Evolutionary conservation across 2,888 invertebrate genomes (phyloP).

Genomic region (Athalia cordata): DNA sequence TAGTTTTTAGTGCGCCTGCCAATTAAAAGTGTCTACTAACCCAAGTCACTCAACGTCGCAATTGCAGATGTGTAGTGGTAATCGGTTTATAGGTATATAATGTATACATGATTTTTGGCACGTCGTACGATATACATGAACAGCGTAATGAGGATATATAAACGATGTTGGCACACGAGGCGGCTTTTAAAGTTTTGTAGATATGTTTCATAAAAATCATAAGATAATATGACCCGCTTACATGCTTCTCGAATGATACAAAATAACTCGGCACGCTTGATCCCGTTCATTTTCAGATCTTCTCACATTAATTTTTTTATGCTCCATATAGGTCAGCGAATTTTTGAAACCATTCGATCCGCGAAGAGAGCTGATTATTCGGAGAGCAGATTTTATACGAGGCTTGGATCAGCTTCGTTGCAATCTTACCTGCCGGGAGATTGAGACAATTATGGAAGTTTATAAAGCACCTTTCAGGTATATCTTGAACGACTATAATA

Average conservation of each 20-base stretch:
- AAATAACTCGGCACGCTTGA: neutral
- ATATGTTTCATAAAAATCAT: no score
- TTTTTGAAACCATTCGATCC: conserved; percentile 82
- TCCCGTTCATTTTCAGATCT: neutral
- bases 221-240: no score
- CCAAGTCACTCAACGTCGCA: neutral
- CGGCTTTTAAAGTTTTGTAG: no score
- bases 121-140: neutral
- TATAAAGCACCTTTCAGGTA: conserved; percentile 68
- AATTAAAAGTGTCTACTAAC: neutral
- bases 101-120: neutral
- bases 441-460: conserved; percentile 83
- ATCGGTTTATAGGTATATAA: no score
- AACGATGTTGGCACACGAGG: no score
- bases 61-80: no score
- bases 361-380: conserved; percentile 79
- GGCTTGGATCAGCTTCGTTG: conserved; percentile 81
- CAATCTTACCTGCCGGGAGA: conserved; percentile 80
- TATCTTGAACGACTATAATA: neutral
- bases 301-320: no score
- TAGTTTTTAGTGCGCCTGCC: neutral
- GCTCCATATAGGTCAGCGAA: conserved; percentile 75
- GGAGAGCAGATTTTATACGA: conserved; percentile 82
- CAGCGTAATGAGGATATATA: no score
- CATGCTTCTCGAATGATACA: no score